A percentile compares a stretch with the other conserved stretches of the same genome.
Evolutionary conservation across 2,797 vertebrate genomes (phyloP).

Genomic region (Cirrhinus molitorella): DNA sequence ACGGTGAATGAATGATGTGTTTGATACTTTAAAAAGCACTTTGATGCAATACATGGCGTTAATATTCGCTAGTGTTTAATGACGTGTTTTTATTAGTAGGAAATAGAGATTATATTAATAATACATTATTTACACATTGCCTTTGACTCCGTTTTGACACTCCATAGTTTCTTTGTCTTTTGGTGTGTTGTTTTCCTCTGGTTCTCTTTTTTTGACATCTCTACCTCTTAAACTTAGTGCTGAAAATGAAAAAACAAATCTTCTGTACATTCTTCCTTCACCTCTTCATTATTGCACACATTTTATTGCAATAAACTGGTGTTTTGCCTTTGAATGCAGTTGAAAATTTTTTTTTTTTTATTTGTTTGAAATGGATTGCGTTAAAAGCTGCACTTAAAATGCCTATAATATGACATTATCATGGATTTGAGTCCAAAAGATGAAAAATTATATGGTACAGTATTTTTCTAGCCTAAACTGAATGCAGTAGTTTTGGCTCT

Average conservation of each 20-base stretch:
- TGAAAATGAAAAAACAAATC: not conserved
- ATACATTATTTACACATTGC: not conserved
- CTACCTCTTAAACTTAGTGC: conserved; percentile 9
- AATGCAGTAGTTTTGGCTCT: not conserved
- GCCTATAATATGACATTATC: not conserved
- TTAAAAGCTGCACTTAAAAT: not conserved
- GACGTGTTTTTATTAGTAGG: not conserved
- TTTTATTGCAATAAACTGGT: conserved; percentile 8
- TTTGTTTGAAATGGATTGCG: too few relatives aligned
- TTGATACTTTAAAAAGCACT: conserved; percentile 5
- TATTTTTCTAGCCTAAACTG: not conserved
- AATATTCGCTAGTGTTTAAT: not conserved
- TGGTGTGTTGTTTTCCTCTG: not conserved
- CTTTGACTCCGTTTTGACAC: not conserved
- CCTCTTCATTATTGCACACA: not conserved
- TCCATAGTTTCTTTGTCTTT: not conserved
- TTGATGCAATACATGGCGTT: not conserved
- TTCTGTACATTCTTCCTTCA: conserved; percentile 6
- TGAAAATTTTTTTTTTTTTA: not conserved
- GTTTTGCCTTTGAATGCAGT: not conserved
- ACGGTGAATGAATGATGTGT: not conserved
- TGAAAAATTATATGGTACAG: not conserved
- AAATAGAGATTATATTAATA: not conserved
- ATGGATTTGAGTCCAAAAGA: not conserved
- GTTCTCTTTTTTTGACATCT: not conserved